Conservation (phyloP, 2,113 vertebrate genomes). For the Gymnorhina tibicen region DNA sequence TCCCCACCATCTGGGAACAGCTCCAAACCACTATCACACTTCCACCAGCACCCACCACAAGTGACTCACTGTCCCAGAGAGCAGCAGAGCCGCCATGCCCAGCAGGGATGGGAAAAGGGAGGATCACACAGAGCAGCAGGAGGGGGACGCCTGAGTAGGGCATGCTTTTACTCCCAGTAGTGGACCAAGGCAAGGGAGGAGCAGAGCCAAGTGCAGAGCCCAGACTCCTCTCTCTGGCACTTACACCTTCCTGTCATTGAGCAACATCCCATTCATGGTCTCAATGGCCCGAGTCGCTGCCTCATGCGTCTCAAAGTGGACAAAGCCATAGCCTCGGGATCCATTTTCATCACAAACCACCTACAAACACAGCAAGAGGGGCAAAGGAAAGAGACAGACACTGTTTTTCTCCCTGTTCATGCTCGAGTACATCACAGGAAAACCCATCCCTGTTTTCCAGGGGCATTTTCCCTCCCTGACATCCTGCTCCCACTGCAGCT, state of each 20-base stretch:
- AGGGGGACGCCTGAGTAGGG: neutral
- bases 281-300: constrained; percentile 89
- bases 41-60: neutral
- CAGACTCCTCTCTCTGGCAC: neutral
- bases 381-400: neutral
- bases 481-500: rapidly evolving
- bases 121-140: neutral
- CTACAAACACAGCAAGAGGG: constrained; percentile 24
- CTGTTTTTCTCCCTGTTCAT: rapidly evolving
- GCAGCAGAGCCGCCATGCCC: neutral
- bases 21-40: neutral
- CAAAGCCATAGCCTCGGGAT: constrained; percentile 94
- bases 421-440: rapidly evolving
- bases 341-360: constrained; percentile 94
- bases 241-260: constrained; percentile 97
- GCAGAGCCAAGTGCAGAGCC: neutral
- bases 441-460: neutral
- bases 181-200: neutral
- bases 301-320: constrained; percentile 95
- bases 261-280: constrained; percentile 97
- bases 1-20: neutral
- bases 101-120: neutral
- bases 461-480: neutral
- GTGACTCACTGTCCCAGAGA: neutral
- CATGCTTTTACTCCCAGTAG: rapidly evolving